These are phyloP conservation scores for Cryptus armator DNA, from an alignment of 2,888 invertebrate species.

Conservation along the genomic window DNA sequence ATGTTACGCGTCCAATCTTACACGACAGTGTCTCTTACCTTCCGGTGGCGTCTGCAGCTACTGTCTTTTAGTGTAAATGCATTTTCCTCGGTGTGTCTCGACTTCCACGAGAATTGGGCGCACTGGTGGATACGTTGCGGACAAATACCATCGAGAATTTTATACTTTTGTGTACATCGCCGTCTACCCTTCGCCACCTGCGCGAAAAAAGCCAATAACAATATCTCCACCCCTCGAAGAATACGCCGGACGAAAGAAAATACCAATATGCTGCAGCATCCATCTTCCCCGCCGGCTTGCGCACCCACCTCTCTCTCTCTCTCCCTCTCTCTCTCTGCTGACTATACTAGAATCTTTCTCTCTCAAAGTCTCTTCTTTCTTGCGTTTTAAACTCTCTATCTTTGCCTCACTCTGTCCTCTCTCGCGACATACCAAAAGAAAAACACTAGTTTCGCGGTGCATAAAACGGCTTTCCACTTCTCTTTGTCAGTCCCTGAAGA, in stretches of 20 bases:
- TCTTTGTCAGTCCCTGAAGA: not conserved
- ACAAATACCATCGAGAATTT: constrained; percentile 3
- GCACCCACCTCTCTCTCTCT: not conserved
- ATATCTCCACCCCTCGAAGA: constrained; percentile 51
- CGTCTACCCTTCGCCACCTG: constrained; percentile 36
- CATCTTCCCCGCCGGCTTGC: constrained; percentile 37
- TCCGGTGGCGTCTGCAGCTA: not conserved
- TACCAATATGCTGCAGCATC: constrained; percentile 59
- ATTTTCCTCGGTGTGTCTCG: not conserved
- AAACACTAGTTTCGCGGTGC: constrained; percentile 20
- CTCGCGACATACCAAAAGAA: constrained; percentile 6
- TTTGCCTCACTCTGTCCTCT: not conserved
- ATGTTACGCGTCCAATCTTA: constrained; percentile 52
- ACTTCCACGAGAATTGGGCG: not conserved
- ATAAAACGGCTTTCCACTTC: constrained; percentile 27
- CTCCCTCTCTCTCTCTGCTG: not conserved
- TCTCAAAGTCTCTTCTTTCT: constrained; percentile 16
- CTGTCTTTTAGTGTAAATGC: not conserved
- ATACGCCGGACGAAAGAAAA: constrained; percentile 59
- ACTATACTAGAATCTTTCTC: not conserved
- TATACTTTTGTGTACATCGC: constrained; percentile 46
- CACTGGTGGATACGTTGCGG: not conserved
- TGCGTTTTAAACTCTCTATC: constrained; percentile 12
- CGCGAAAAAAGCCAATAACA: constrained; percentile 61
- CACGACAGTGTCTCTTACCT: not conserved